phyloP scores from a whole-genome alignment of 2,888 invertebrate genomes.

The Noctua janthe region DNA sequence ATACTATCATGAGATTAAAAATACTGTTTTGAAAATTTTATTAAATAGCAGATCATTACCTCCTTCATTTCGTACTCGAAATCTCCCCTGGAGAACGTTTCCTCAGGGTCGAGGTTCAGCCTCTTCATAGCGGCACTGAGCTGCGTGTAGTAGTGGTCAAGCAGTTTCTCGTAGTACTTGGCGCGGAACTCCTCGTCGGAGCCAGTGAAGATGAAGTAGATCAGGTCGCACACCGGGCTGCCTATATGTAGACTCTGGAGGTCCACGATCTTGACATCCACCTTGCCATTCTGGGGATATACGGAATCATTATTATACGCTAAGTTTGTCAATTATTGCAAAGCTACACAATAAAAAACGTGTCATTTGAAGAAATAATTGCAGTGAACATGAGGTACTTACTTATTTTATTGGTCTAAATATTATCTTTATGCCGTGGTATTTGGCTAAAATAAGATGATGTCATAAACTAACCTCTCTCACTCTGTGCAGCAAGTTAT shows the following conservation, averaged over 20 bases:
- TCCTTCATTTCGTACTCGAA: conserved; percentile 76
- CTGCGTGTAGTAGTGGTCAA: conserved; percentile 72
- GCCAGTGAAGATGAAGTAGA: conserved; percentile 80
- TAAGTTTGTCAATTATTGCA: neutral
- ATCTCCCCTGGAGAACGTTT: conserved; percentile 73
- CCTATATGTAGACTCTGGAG: conserved; percentile 78
- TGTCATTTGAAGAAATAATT: neutral
- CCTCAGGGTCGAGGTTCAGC: conserved; percentile 70
- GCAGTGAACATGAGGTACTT: neutral
- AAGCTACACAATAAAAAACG: neutral
- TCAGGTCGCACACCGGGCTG: conserved; percentile 74
- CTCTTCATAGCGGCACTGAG: conserved; percentile 69
- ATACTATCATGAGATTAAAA: neutral
- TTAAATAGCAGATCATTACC: conserved; percentile 59
- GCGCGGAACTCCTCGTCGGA: conserved; percentile 78
- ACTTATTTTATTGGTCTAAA: too few species aligned
- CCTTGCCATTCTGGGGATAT: conserved; percentile 44
- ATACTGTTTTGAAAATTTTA: neutral
- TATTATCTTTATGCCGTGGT: neutral
- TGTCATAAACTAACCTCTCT: conserved; percentile 15
- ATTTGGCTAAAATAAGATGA: neutral
- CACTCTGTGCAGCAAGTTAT: conserved; percentile 33
- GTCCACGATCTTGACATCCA: conserved; percentile 76
- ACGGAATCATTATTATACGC: neutral
- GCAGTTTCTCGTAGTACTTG: conserved; percentile 66